A percentile compares a stretch with the other conserved stretches of the same genome.
These are phyloP conservation scores for Elephantulus edwardii DNA, from an alignment of 2,113 vertebrate genomes.

Conservation along the genomic window DNA sequence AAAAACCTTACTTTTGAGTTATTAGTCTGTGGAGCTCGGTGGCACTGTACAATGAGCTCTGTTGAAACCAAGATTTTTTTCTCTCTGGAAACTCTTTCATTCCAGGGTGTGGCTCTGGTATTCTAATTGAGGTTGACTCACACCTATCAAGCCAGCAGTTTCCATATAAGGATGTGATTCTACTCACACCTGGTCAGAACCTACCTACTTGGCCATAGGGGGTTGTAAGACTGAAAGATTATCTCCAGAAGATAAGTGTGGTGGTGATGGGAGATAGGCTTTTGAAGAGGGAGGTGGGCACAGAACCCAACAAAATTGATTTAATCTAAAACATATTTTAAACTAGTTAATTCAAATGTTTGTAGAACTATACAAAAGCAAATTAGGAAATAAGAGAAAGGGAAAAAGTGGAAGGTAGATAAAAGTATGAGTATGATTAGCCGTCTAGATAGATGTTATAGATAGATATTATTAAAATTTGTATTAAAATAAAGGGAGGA, in stretches of 20 bases:
- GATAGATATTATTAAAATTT: background rate
- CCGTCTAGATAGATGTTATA: background rate
- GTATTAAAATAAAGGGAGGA: background rate
- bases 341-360: background rate
- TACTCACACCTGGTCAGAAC: background rate
- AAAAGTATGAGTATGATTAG: background rate
- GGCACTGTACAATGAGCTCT: background rate
- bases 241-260: background rate
- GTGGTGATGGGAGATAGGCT: background rate
- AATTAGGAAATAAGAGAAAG: background rate
- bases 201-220: background rate
- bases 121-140: background rate
- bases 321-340: background rate
- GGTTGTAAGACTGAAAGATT: background rate
- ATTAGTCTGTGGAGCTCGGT: background rate
- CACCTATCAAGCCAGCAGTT: background rate
- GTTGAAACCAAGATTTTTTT: background rate
- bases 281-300: background rate
- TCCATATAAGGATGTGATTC: background rate
- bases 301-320: background rate
- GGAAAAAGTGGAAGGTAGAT: background rate
- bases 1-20: conserved; percentile 2
- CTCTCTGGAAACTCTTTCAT: background rate
- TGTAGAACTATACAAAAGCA: background rate
- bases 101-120: background rate